Conservation (phyloP, 2,888 invertebrate genomes). For the Ophion costatus region DNA sequence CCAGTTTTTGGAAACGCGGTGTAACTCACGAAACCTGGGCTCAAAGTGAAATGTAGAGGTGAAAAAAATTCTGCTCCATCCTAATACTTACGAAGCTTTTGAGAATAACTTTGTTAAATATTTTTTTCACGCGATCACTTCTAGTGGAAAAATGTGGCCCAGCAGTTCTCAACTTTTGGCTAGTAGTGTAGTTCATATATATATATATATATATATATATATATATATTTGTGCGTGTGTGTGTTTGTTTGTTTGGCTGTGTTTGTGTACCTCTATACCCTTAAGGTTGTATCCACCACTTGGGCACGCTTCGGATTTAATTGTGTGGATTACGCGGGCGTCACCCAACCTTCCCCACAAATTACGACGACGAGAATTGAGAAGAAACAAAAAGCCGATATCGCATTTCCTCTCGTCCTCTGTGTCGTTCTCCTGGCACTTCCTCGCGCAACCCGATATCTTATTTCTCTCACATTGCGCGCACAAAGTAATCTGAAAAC, state of each 20-base stretch:
- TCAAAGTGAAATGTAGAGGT: no score
- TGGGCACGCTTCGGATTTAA: constrained; percentile 34
- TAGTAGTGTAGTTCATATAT: neutral
- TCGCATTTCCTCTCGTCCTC: constrained; percentile 47
- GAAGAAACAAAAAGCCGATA: constrained; percentile 24
- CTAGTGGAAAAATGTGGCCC: neutral
- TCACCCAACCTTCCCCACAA: constrained; percentile 51
- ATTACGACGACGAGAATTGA: constrained; percentile 1
- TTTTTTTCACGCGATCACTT: no score
- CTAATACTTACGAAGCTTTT: no score
- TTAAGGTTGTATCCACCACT: neutral
- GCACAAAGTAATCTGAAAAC: constrained; percentile 58
- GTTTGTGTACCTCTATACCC: neutral
- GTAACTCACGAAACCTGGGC: no score
- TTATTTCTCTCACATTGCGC: constrained; percentile 50
- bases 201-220: no score
- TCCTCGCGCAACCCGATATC: constrained; percentile 57
- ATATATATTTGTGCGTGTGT: no score
- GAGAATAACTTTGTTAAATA: neutral
- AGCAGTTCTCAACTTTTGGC: neutral
- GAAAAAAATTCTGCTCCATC: no score
- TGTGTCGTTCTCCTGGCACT: constrained; percentile 25
- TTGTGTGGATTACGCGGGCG: constrained; percentile 52
- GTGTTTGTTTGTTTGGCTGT: no score
- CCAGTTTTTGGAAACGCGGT: no score